phyloP scores from a whole-genome alignment of 2,113 vertebrate species.

The Zosterops japonicus region DNA sequence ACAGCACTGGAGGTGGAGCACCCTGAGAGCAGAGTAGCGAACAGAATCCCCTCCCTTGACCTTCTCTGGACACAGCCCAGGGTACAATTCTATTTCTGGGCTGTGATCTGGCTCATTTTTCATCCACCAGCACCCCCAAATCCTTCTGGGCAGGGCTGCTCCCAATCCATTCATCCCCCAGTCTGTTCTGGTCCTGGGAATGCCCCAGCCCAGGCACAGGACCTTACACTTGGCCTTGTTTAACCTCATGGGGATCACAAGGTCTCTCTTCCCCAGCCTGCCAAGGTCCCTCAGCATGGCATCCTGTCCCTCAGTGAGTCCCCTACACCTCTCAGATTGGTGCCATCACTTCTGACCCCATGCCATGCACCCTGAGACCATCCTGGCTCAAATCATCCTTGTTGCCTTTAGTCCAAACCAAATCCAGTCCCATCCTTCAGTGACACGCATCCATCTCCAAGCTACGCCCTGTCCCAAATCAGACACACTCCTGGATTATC shows the following conservation, averaged over 20 bases:
- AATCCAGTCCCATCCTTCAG: background rate
- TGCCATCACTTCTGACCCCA: background rate
- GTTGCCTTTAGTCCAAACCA: background rate
- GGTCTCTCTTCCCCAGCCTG: background rate
- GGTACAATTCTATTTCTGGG: accelerated
- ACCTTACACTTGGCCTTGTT: background rate
- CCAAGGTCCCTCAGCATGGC: background rate
- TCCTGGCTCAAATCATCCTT: background rate
- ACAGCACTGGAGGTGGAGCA: background rate
- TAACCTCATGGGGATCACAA: background rate
- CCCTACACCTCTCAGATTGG: background rate
- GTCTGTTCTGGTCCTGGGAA: background rate
- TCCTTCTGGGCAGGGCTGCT: background rate
- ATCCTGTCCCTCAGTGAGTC: background rate
- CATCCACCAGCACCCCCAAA: background rate
- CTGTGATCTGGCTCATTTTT: background rate
- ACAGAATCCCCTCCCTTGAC: background rate
- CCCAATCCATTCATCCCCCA: background rate
- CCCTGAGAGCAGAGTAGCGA: background rate
- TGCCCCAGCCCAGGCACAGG: background rate
- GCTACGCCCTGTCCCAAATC: background rate
- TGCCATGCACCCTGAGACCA: background rate
- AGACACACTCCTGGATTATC: background rate
- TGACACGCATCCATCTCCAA: background rate
- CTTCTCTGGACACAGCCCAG: background rate